phyloP scores from a whole-genome alignment of 1,140 invertebrate genomes.

The Bombus cullumanus region DNA sequence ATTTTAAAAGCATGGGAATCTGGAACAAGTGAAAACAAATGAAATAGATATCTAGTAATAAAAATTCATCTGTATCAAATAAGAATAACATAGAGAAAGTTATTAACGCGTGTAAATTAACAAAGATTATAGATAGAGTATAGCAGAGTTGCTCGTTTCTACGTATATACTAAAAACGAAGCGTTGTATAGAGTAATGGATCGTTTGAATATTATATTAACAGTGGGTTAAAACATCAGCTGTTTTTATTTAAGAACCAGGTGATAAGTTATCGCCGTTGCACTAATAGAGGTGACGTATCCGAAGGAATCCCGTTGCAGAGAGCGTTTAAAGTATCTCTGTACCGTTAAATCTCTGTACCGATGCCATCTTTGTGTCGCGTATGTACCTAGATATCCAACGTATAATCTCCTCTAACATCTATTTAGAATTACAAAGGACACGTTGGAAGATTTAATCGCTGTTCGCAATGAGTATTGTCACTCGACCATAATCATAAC shows the following conservation, averaged over 20 bases:
- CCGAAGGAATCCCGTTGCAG: slow-evolving; percentile 1
- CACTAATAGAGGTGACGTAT: neutral
- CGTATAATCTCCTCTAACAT: neutral
- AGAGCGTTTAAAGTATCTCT: neutral
- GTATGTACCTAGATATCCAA: neutral
- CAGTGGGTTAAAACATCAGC: neutral
- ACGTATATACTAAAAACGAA: too few relatives aligned
- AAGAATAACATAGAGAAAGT: too few relatives aligned
- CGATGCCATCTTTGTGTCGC: neutral
- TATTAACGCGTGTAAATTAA: too few relatives aligned
- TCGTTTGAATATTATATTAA: neutral
- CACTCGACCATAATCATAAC: neutral
- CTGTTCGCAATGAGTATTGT: neutral
- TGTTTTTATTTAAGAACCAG: neutral
- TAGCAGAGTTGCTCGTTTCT: too few relatives aligned
- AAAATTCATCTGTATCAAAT: too few relatives aligned
- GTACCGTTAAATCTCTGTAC: slow-evolving; percentile 30
- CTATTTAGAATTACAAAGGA: too few relatives aligned
- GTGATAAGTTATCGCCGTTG: neutral
- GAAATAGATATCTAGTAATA: too few relatives aligned
- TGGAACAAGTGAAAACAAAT: too few relatives aligned
- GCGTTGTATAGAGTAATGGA: neutral
- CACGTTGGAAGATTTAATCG: neutral
- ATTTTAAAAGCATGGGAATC: too few relatives aligned
- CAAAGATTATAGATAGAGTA: too few relatives aligned